Percentiles rank a stretch among this genome's conserved stretches.
phyloP scores from a whole-genome alignment of 2,113 vertebrate species.

The Aegypius monachus region DNA sequence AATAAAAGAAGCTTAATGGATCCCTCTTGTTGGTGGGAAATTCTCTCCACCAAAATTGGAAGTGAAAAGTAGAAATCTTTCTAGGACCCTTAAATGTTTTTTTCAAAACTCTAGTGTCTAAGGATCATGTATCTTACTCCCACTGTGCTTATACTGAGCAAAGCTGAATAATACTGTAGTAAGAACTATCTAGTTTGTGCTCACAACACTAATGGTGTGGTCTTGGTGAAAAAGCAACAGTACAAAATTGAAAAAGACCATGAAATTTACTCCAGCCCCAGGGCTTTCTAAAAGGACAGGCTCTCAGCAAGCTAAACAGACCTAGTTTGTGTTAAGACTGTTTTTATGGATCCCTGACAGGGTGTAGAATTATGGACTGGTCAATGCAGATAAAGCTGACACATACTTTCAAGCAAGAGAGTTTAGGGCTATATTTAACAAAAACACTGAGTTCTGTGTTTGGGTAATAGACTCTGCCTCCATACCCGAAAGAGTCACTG shows the following conservation, averaged over 20 bases:
- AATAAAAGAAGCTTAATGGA: neutral
- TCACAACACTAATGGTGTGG: neutral
- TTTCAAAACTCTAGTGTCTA: neutral
- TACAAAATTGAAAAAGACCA: neutral
- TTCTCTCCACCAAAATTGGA: neutral
- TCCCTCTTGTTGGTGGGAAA: neutral
- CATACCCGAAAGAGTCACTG: neutral
- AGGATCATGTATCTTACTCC: neutral
- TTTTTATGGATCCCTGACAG: neutral
- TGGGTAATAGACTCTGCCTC: neutral
- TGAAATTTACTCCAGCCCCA: neutral
- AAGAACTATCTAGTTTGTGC: neutral
- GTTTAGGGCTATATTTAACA: conserved; percentile 57
- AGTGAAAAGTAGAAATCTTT: neutral
- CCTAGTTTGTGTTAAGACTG: neutral
- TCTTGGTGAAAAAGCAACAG: neutral
- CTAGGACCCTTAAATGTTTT: neutral
- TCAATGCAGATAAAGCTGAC: conserved; percentile 41
- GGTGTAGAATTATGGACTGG: conserved; percentile 40
- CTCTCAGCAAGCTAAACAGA: neutral
- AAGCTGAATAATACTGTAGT: neutral
- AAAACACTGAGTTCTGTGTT: conserved; percentile 34
- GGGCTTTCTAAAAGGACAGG: neutral
- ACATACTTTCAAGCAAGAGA: neutral
- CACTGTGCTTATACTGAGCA: neutral